A percentile compares a stretch with the other conserved stretches of the same genome.
These are phyloP conservation scores for Scolopax mira DNA, from an alignment of 2,113 vertebrate genomes.

Conservation along the genomic window DNA sequence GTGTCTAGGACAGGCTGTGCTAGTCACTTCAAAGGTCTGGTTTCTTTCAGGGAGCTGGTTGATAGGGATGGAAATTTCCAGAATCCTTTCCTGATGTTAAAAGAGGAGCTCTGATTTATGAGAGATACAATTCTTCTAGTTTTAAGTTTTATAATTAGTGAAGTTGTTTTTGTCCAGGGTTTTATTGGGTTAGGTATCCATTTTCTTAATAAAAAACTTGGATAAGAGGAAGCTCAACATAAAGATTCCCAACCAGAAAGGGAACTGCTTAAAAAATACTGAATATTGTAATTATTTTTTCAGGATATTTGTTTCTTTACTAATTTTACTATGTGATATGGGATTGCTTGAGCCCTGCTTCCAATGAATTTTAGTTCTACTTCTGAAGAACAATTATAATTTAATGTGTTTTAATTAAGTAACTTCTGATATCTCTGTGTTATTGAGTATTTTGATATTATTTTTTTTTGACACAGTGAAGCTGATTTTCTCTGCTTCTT, in stretches of 20 bases:
- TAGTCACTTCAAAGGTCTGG: slow-evolving; percentile 25
- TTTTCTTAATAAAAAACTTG: slow-evolving; percentile 16
- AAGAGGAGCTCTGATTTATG: slow-evolving; percentile 21
- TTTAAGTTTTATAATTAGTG: background rate
- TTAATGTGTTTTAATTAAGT: background rate
- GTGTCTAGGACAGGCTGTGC: background rate
- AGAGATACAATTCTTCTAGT: background rate
- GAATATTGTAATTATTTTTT: background rate
- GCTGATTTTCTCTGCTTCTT: background rate
- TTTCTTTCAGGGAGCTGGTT: slow-evolving; percentile 31
- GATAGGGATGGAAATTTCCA: slow-evolving; percentile 36
- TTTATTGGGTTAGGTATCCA: slow-evolving; percentile 1
- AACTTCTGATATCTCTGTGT: background rate
- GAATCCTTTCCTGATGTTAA: background rate
- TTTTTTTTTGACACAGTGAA: background rate
- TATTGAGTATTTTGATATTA: background rate
- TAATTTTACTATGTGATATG: background rate
- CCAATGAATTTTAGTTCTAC: background rate
- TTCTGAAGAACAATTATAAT: background rate
- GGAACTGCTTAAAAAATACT: background rate
- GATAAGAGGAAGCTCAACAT: background rate
- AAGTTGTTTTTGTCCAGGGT: background rate
- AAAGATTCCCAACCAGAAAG: background rate
- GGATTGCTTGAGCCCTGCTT: background rate
- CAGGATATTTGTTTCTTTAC: background rate